These are phyloP conservation scores for Montipora capitata DNA, from an alignment of 92 coral and sea anemone species.

Conservation along the genomic window DNA sequence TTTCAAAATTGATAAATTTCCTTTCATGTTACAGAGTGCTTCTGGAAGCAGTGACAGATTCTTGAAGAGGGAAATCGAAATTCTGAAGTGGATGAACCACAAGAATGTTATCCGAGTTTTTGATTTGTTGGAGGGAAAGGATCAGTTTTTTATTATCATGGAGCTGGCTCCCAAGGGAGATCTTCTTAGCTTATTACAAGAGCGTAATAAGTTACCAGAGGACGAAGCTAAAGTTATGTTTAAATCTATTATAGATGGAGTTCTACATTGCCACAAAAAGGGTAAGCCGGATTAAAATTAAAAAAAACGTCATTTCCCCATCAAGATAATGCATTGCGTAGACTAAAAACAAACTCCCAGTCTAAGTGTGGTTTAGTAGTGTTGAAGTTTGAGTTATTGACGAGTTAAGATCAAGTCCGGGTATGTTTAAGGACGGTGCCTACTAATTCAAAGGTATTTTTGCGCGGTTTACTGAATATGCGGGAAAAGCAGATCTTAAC, in stretches of 20 bases:
- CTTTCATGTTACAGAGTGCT: neutral
- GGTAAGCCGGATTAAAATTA: constrained; percentile 49
- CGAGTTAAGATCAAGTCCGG: too few relatives aligned
- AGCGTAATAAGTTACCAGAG: constrained; percentile 67
- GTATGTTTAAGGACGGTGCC: too few relatives aligned
- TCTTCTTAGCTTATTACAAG: constrained; percentile 73
- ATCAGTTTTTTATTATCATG: constrained; percentile 85
- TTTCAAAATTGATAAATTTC: too few relatives aligned
- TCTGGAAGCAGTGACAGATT: constrained; percentile 53
- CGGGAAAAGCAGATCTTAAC: too few relatives aligned
- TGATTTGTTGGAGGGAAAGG: constrained; percentile 82
- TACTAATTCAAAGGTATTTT: too few relatives aligned
- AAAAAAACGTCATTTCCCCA: too few relatives aligned
- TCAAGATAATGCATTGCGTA: too few relatives aligned
- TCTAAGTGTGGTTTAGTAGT: too few relatives aligned
- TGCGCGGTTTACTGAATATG: too few relatives aligned
- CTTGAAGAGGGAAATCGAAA: constrained; percentile 85
- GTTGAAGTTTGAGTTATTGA: too few relatives aligned
- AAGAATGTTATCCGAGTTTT: constrained; percentile 76
- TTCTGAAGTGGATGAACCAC: constrained; percentile 82
- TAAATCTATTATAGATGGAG: constrained; percentile 75
- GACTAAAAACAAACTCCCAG: too few relatives aligned
- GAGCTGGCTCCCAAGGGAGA: constrained; percentile 89
- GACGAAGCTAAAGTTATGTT: constrained; percentile 80
- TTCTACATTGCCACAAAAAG: constrained; percentile 82